Evolutionary conservation across 2,797 vertebrate species (phyloP).

Genomic region (Enteromius thamalakanensis): DNA sequence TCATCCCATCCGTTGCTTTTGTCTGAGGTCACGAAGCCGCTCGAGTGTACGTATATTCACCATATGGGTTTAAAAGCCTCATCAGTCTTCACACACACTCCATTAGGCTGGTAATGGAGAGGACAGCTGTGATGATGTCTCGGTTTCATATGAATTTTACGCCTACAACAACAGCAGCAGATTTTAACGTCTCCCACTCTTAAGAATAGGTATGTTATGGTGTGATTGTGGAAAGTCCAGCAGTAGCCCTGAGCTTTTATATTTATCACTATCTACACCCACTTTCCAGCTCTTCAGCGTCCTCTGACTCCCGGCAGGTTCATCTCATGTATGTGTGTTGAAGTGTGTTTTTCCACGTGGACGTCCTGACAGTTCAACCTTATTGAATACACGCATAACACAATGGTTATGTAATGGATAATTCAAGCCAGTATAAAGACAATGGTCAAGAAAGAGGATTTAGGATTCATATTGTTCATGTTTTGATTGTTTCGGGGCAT

Average conservation of each 20-base stretch:
- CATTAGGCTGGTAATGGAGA: slow-evolving; percentile 48
- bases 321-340: slow-evolving; percentile 53
- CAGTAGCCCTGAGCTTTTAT: slow-evolving; percentile 30
- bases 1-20: not conserved
- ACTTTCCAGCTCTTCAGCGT: slow-evolving; percentile 24
- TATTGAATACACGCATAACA: slow-evolving; percentile 72
- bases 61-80: slow-evolving; percentile 11
- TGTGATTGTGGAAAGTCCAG: slow-evolving; percentile 21
- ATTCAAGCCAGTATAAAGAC: slow-evolving; percentile 42
- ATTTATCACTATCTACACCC: slow-evolving; percentile 14
- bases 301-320: slow-evolving; percentile 50
- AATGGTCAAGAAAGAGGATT: not conserved
- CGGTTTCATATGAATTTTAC: slow-evolving; percentile 36
- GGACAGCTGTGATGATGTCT: slow-evolving; percentile 28
- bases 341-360: slow-evolving; percentile 71
- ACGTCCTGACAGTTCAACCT: slow-evolving; percentile 65
- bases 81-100: slow-evolving; percentile 44
- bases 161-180: slow-evolving; percentile 40
- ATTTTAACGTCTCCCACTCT: slow-evolving; percentile 39
- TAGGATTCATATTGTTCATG: not conserved
- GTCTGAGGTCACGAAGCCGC: not conserved
- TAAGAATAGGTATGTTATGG: slow-evolving; percentile 31
- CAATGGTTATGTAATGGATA: slow-evolving; percentile 63
- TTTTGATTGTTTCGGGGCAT: not conserved
- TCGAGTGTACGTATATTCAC: slow-evolving; percentile 28